These are phyloP conservation scores for Scaptomyza graminum DNA, from an alignment of 1,140 invertebrate genomes.

Conservation along the genomic window DNA sequence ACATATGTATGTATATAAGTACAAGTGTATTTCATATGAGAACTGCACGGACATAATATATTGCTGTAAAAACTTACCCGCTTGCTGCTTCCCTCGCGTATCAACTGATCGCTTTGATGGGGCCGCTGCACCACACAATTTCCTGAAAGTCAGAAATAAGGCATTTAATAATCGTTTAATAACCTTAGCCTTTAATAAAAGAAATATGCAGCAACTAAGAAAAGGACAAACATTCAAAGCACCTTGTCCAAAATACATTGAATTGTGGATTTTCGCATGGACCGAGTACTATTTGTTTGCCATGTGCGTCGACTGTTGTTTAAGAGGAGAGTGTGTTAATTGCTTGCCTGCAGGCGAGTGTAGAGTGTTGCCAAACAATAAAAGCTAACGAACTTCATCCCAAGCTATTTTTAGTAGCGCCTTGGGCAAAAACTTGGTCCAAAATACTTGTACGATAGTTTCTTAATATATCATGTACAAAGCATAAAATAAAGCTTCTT, in stretches of 20 bases:
- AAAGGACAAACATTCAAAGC: no score
- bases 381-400: constrained; percentile 28
- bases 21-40: neutral
- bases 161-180: no score
- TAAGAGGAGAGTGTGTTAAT: constrained; percentile 34
- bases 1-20: constrained; percentile 5
- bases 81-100: constrained; percentile 89
- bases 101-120: constrained; percentile 89
- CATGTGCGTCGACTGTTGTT: constrained; percentile 10
- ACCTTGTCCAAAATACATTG: no score
- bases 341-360: constrained; percentile 23
- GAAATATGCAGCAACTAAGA: no score
- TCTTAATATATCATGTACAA: constrained; percentile 49
- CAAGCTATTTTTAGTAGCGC: constrained; percentile 45
- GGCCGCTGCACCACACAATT: constrained; percentile 92
- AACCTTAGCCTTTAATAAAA: no score
- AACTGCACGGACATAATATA: neutral
- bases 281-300: no score
- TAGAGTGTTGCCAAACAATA: constrained; percentile 24
- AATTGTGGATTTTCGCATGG: neutral
- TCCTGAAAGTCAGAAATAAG: constrained; percentile 84
- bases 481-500: constrained; percentile 28
- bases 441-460: constrained; percentile 43
- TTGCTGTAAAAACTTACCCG: constrained; percentile 85
- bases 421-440: constrained; percentile 32